Conservation (phyloP, 2,888 invertebrate genomes). For the Diarsia dahlii region DNA sequence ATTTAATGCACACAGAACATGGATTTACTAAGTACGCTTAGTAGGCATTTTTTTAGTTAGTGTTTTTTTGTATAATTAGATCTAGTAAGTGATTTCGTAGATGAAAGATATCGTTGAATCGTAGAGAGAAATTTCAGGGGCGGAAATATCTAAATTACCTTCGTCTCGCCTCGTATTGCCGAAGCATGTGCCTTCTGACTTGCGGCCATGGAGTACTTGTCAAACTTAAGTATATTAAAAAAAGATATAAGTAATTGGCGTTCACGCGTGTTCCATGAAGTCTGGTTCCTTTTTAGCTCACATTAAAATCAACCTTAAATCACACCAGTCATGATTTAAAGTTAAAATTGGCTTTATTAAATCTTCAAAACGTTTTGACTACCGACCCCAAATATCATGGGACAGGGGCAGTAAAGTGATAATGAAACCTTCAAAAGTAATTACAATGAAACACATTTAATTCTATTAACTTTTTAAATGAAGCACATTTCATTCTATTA, state of each 20-base stretch:
- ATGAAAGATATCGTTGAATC: constrained; percentile 66
- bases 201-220: constrained; percentile 1
- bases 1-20: constrained; percentile 88
- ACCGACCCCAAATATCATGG: background rate
- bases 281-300: background rate
- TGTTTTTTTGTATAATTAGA: constrained; percentile 67
- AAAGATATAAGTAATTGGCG: background rate
- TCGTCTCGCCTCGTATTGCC: constrained; percentile 37
- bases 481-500: background rate
- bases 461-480: background rate
- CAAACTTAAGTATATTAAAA: too few species aligned
- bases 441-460: background rate
- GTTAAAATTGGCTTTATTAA: background rate
- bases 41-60: constrained; percentile 73
- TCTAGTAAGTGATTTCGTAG: constrained; percentile 66
- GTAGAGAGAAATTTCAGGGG: constrained; percentile 63
- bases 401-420: too few species aligned
- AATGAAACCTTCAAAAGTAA: background rate
- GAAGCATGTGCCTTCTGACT: constrained; percentile 37
- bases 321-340: background rate
- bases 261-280: background rate
- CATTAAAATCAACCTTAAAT: background rate
- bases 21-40: constrained; percentile 83
- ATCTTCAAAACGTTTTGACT: background rate
- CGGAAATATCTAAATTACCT: constrained; percentile 58